Base-by-base conservation (phyloP, 2,888 invertebrate genomes). In the Volucella inanis region DNA sequence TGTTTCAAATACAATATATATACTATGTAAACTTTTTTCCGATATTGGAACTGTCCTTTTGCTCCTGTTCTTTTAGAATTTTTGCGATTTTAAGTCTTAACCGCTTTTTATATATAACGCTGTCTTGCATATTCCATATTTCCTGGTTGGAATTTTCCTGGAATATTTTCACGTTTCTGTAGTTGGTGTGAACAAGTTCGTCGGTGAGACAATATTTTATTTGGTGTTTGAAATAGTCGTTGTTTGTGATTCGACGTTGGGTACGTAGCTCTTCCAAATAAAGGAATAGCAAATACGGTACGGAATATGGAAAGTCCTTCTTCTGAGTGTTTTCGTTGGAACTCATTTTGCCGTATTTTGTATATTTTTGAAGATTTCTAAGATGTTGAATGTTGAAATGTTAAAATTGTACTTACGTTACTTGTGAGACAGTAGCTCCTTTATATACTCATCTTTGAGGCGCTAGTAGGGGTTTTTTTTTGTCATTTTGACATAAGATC, bases 151-250 rank as follows among this genome's bases (percentile, higher is more conserved):
- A n/a, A n/a, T n/a, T n/a, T n/a, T n/a, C n/a, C n/a, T 10, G 39
- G 41, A 50, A 50, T 18, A 12, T 50, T 2, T 39, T 11, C 15
- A 15, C 8, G 41, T 50, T 12, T 0, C 15, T 14, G 12, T 50
- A 50, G 18, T 65, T 65, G 50, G 10, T 41, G 50, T 65, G 64
- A n/a, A 65, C 50, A 14, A 65, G 39, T 15, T 65, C 64, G 14
- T 65, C 64, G 4, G 64, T 65, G 6, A 65, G 64, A 18, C 3
- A 38, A 12, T 65, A 65, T 39, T 65, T 65, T 15, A 65, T 39
- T n/a, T 65, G 50, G 41, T 31, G 52, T 10, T 39, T 65, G 39
- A 50, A 65, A 15, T 65, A 14, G 1, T 31, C 18, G 15, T 65
- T 39, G 0, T 38, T n/a, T 9, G 38, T 8, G 8, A 18, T 11